Percentiles rank a stretch among this genome's conserved stretches.
Conservation (phyloP, 2,888 invertebrate genomes). For the Deilephila elpenor region DNA sequence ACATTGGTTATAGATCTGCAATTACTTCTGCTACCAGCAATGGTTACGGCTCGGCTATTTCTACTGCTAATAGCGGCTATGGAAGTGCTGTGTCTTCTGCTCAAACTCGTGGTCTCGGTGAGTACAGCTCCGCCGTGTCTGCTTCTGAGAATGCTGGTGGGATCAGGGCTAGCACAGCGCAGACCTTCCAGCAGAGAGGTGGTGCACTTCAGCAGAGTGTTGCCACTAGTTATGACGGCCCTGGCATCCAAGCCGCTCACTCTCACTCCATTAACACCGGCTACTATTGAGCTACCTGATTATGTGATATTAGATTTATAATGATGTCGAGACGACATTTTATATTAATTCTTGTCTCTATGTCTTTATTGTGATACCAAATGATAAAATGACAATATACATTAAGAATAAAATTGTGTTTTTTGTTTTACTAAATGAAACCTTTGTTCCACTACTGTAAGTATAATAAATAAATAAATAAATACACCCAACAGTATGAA, state of each 20-base stretch:
- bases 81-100: constrained; percentile 61
- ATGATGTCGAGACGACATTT: constrained; percentile 68
- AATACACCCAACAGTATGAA: too few species aligned
- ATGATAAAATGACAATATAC: constrained; percentile 40
- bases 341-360: constrained; percentile 61
- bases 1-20: constrained; percentile 50
- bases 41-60: constrained; percentile 37
- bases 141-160: constrained; percentile 61
- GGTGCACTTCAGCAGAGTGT: constrained; percentile 59
- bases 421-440: too few species aligned
- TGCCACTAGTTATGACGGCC: constrained; percentile 65
- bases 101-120: constrained; percentile 50
- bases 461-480: too few species aligned
- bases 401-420: too few species aligned
- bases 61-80: constrained; percentile 42
- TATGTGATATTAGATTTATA: constrained; percentile 22
- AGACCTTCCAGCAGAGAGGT: constrained; percentile 61
- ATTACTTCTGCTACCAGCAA: constrained; percentile 50
- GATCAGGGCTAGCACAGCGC: constrained; percentile 64
- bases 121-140: constrained; percentile 57
- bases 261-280: constrained; percentile 68
- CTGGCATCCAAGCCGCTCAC: constrained; percentile 66
- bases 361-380: constrained; percentile 51
- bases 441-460: too few species aligned
- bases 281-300: constrained; percentile 53